Percentiles rank a stretch among this genome's conserved stretches.
Conservation (phyloP, 92 coral and sea anemone genomes). For the Meandrina meandrites region DNA sequence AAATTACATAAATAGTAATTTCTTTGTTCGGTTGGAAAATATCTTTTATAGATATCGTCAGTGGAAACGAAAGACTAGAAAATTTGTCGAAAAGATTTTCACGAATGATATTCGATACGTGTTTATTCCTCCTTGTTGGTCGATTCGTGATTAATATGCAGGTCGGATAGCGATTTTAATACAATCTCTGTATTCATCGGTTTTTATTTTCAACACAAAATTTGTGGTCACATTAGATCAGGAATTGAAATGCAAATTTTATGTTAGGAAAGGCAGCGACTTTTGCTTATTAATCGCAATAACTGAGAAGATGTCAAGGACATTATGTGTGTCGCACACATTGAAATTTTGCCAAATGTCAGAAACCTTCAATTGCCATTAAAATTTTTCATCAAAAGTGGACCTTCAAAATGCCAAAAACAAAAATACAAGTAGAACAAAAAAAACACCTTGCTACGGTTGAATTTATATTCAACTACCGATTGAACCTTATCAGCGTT, state of each 20-base stretch:
- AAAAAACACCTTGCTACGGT: neutral
- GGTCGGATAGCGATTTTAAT: neutral
- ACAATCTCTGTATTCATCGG: neutral
- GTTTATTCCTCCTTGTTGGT: neutral
- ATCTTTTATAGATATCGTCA: neutral
- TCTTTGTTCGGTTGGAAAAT: constrained; percentile 1
- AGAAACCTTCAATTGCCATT: neutral
- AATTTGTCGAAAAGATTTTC: neutral
- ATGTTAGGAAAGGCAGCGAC: constrained; percentile 1
- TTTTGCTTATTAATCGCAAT: neutral
- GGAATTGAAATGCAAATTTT: constrained; percentile 15
- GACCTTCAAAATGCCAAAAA: neutral
- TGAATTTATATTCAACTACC: neutral
- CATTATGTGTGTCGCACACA: neutral
- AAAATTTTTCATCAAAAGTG: neutral
- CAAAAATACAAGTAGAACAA: neutral
- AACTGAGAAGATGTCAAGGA: neutral
- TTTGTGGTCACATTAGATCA: neutral
- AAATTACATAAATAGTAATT: constrained; percentile 14
- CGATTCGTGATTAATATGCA: constrained; percentile 1
- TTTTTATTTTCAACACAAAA: neutral
- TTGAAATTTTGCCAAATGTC: constrained; percentile 2
- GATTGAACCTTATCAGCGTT: constrained; percentile 12
- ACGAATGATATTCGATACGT: neutral
- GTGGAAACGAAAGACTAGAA: neutral